Base-by-base conservation (phyloP, 2,888 invertebrate genomes). In the Melanotus villosus region DNA sequence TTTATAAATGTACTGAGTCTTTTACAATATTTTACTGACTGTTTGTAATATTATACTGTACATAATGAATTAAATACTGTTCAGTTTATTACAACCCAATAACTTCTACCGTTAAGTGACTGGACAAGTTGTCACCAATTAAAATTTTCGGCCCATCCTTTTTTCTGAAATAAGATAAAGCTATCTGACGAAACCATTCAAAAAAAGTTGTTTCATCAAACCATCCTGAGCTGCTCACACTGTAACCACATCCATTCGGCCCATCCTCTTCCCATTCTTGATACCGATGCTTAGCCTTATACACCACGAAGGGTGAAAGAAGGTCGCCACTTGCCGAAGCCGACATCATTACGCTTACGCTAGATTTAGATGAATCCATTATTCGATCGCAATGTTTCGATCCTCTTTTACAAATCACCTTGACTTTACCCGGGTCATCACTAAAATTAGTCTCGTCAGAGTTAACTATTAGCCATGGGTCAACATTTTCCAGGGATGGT, bases 361-460 rank as follows among this genome's bases (percentile, higher is more conserved):
- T 26, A 26, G 26, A 26, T 26, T 71, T 73, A 9, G 66, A 70
- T 2, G 65, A 65, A 54, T 73, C 71, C 0, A 75, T 83, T 75
- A 71, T 79, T 78, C 21, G 76, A 26, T 26, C 26, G 26, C 26
- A 26, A 26, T 26, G 26, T 26, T 26, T 26, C 3, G 26, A 26
- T 26, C 26, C 26, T 26, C 26, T 26, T 26, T 26, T 26, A 38
- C 60, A 54, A 30, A 82, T 73, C 10, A 76, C 65, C 52, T 74
- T 78, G 59, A 72, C 72, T 45, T 68, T 71, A 0, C 79, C 81
- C 18, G 80, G 80, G 45, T 84, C 79, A 60, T 82, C 81, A 7
- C 73, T 58, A 4, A 84, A 68, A 50, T 80, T 80, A 1, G 79
- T 80, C 68, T 82, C 80, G 64, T 83, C 80, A 73, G 80, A 83